Base-by-base conservation (phyloP, 2,797 vertebrate species). In the Amblyopsis hoosieri region DNA sequence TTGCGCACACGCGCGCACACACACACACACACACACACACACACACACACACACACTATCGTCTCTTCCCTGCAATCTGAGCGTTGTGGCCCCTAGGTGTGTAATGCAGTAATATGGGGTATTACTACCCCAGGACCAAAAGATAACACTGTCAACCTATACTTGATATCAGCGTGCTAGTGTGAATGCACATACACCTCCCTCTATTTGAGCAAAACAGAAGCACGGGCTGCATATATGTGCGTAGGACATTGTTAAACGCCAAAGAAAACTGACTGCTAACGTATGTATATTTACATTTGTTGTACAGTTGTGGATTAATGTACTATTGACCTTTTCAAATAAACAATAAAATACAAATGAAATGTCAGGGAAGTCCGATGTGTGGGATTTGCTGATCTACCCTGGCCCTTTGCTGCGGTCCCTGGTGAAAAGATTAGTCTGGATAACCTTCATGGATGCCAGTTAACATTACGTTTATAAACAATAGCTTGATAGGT, bases 61-160 rank as follows among this genome's bases (percentile, higher is more conserved):
- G 72, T 70, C 73, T 86, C 59, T 67, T 78, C 81, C 86, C 77
- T 85, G 85, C 88, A 90, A 91, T 92, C 77, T 48, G 69, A 88
- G 72, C 71, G 62, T 68, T 71, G 85, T 71, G 78, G 69, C 73
- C 79, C 86, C 82, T 71, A 72, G 76, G 85, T 88, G 88, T 83
- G 81, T 92, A 92, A 93, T 91, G 87, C 86, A 89, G 88, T 91
- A 92, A 92, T 93, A 75, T 88, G 79, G 74, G 86, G 83, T 86
- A 91, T 92, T 91, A 92, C 77, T 81, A 73, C 85, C 81, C 86
- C 83, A 82, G 87, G 82, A 85, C 76, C 13, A 72, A 75, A 62
- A 54, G 79, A 83, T 85, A 85, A 87, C 80, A 82, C 80, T 68
- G 45, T 81, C 72, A 87, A 85, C 85, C 82, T 88, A 87, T 89